These are phyloP conservation scores for Schizaphis graminum DNA, from an alignment of 2,888 invertebrate species.

Conservation along the genomic window DNA sequence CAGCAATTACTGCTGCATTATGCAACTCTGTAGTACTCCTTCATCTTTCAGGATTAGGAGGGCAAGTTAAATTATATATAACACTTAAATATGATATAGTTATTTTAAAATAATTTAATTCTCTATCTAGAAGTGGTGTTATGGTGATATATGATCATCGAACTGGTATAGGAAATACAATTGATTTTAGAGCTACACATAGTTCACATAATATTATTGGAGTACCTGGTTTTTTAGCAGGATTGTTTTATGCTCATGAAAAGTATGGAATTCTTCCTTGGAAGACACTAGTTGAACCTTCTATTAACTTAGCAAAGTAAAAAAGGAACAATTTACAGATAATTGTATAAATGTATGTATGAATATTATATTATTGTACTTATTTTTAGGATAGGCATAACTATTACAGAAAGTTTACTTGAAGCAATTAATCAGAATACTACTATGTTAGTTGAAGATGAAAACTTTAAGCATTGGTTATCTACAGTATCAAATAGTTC, in stretches of 20 bases:
- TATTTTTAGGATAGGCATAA: constrained; percentile 72
- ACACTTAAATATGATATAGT: background rate
- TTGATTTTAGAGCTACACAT: constrained; percentile 74
- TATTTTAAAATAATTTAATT: constrained; percentile 13
- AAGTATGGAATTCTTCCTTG: constrained; percentile 75
- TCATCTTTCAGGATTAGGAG: constrained; percentile 82
- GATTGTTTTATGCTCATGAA: constrained; percentile 75
- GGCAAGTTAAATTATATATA: constrained; percentile 73
- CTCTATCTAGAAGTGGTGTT: constrained; percentile 78
- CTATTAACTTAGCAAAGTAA: constrained; percentile 75
- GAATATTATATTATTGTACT: constrained; percentile 14
- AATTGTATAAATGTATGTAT: background rate
- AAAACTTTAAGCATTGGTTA: constrained; percentile 67
- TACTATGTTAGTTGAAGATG: constrained; percentile 60
- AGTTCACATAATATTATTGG: constrained; percentile 67
- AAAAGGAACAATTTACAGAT: background rate
- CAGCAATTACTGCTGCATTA: constrained; percentile 80
- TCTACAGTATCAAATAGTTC: constrained; percentile 69
- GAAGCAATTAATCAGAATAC: constrained; percentile 70
- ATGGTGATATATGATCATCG: constrained; percentile 81
- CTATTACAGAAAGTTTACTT: constrained; percentile 73
- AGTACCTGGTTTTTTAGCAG: constrained; percentile 76
- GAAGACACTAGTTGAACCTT: constrained; percentile 75
- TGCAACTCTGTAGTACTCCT: constrained; percentile 82
- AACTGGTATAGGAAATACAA: constrained; percentile 73